Conservation (phyloP, 2,797 vertebrate genomes). For the Atherinosoma microstoma region DNA sequence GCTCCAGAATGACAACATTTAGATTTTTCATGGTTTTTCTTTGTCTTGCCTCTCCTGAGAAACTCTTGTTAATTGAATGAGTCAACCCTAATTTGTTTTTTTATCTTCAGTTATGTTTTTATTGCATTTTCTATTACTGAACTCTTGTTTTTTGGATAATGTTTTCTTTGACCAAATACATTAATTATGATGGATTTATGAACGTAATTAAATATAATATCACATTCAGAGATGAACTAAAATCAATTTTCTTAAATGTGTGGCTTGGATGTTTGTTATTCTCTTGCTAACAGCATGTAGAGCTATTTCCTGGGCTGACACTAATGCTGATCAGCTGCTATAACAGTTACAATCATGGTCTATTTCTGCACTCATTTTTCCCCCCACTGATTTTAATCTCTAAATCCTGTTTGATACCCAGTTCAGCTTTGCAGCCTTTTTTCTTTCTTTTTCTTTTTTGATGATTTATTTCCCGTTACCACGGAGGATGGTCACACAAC, state of each 20-base stretch:
- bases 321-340: conserved; percentile 33
- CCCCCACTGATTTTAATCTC: background rate
- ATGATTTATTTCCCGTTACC: conserved; percentile 48
- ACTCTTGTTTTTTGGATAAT: background rate
- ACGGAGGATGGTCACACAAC: conserved; percentile 35
- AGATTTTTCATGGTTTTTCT: conserved; percentile 68
- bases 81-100: conserved; percentile 44
- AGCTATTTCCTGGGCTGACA: conserved; percentile 39
- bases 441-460: conserved; percentile 1
- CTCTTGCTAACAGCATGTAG: conserved; percentile 18
- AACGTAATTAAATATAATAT: conserved; percentile 8
- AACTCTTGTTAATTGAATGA: conserved; percentile 66
- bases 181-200: conserved; percentile 13
- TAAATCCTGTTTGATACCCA: conserved; percentile 5
- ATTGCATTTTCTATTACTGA: conserved; percentile 7
- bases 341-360: conserved; percentile 16
- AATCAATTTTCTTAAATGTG: conserved; percentile 8
- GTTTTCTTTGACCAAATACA: conserved; percentile 16
- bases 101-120: conserved; percentile 35
- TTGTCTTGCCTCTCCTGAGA: conserved; percentile 67
- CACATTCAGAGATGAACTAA: background rate
- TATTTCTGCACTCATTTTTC: conserved; percentile 4
- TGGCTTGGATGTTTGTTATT: conserved; percentile 49
- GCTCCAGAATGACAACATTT: conserved; percentile 70
- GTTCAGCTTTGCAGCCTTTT: background rate